Evolutionary conservation across 2,888 invertebrate species (phyloP).

Genomic region (Amaurobius ferox): DNA sequence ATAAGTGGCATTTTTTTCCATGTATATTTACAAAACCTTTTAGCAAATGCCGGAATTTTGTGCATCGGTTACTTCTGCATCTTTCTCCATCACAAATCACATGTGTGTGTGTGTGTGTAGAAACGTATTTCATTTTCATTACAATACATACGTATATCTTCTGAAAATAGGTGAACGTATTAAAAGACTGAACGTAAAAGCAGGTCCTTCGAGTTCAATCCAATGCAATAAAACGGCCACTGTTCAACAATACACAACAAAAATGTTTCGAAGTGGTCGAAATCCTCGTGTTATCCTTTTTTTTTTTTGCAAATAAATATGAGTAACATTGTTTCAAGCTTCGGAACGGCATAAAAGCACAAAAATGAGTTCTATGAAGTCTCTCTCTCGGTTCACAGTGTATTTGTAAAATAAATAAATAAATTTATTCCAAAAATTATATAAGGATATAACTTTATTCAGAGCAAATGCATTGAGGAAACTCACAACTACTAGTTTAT

Average conservation of each 20-base stretch:
- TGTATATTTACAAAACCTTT: conserved; percentile 4
- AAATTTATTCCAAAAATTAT: no score
- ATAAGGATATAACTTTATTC: no score
- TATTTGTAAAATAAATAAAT: no score
- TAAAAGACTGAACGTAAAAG: neutral
- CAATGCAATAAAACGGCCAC: neutral
- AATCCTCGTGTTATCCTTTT: neutral
- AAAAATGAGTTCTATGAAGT: neutral
- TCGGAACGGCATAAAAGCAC: neutral
- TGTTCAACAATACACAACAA: neutral
- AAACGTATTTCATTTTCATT: conserved; percentile 2
- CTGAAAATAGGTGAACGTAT: neutral
- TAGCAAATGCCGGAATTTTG: neutral
- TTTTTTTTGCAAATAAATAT: neutral
- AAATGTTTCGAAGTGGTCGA: neutral
- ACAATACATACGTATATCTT: conserved; percentile 6
- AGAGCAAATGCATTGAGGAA: no score
- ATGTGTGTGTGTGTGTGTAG: no score
- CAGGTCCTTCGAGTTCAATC: neutral
- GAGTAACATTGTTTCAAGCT: neutral
- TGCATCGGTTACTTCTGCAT: neutral
- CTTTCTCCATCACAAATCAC: conserved; percentile 2
- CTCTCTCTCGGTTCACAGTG: no score
- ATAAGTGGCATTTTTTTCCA: neutral
- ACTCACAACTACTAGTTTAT: no score